Evolutionary conservation across 2,113 vertebrate genomes (phyloP), one percentile per base, ranked within the genome.

Genomic region (Paramisgurnus dabryanus): DNA sequence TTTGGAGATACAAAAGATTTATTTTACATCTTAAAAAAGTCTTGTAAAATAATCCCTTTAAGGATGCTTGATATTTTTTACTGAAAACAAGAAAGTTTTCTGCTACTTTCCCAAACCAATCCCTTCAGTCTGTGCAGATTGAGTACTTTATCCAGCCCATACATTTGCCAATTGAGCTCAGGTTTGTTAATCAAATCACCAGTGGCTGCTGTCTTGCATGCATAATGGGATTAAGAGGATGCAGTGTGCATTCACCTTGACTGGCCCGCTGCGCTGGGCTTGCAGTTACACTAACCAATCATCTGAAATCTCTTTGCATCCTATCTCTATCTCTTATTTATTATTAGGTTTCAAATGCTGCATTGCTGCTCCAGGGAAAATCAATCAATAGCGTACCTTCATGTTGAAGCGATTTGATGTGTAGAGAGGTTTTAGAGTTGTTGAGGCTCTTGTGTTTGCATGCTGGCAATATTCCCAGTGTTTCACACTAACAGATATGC

Each of bases 171-270:
- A 7, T 39, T 17, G 73, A 75, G 73, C 43, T 22, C 57, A 75
- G 58, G 60, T 39, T 75, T 58, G 47, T 43, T 50, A 49, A 75
- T 74, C 39, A 74, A 74, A 74, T 74, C 71, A 74, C n/a, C 18
- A 45, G 15, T 49, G 43, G 72, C 6, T 18, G 55, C 57, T 43
- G 55, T n/a, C 58, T 63, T 63, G 72, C 41, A 64, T 75, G 72
- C 11, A 64, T 75, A 75, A 75, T 49, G 12, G 41, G 58, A 75
- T 75, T 64, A 64, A 43, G 22, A 40, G 18, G 6, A 49, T 63
- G 72, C 43, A 1, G 3, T 49, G 41, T 75, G 72, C 22, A 7
- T 75, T 75, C 58, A 75, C 58, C 72, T 64, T 34, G 22, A 75
- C 58, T 64, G 43, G 58, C 60, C 57, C 5, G 40, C 71, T 61